Evolutionary conservation across 2,113 vertebrate genomes (phyloP).

Genomic region (Sinocyclocheilus grahami): DNA sequence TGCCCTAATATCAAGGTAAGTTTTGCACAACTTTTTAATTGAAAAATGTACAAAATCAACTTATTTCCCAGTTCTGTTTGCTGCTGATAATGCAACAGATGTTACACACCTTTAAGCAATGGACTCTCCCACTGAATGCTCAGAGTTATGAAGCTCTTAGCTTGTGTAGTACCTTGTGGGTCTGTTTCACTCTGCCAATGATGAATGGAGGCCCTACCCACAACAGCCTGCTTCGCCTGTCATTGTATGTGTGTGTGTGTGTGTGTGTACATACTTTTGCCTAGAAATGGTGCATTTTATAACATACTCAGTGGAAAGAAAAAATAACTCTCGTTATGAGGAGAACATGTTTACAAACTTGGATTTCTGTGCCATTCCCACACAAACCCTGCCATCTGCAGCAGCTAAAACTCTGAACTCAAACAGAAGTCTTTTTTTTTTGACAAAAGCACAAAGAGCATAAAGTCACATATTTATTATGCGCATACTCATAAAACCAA

Average conservation of each 20-base stretch:
- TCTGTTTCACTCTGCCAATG: constrained; percentile 59
- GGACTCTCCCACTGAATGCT: no score
- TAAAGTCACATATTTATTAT: constrained; percentile 1
- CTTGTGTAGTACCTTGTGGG: constrained; percentile 12
- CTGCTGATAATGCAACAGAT: neutral
- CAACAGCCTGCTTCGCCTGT: constrained; percentile 56
- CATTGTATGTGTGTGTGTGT: neutral
- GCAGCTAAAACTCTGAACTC: neutral
- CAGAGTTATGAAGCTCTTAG: neutral
- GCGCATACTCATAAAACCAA: constrained; percentile 6
- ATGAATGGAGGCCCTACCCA: constrained; percentile 63
- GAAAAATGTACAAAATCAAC: neutral
- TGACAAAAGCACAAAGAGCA: neutral
- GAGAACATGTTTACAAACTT: neutral
- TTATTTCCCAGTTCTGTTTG: neutral
- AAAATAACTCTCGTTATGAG: constrained; percentile 6
- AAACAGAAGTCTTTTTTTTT: constrained; percentile 15
- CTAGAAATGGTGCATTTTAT: constrained; percentile 9
- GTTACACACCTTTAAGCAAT: neutral
- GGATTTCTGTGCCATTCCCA: neutral
- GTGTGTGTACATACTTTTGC: neutral
- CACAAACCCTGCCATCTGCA: neutral
- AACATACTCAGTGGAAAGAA: constrained; percentile 42
- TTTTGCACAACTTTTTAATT: neutral
- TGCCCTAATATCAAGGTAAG: neutral